Evolutionary conservation across 2,888 invertebrate species (phyloP), one percentile per base, ranked within the genome.

Genomic region (Athalia rosae): DNA sequence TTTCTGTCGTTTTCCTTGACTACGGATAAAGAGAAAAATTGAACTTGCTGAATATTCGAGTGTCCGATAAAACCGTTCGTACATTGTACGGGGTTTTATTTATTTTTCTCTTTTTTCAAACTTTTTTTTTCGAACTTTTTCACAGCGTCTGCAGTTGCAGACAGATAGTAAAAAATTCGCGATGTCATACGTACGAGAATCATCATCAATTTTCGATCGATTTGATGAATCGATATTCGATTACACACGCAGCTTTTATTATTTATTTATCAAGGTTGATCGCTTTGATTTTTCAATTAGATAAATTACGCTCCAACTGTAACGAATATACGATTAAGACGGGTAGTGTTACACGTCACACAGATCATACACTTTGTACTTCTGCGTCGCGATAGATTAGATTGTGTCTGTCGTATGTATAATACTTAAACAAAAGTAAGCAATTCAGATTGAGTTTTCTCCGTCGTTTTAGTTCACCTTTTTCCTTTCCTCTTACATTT

Each of bases 371-470:
- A n/a, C n/a, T n/a, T n/a, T n/a, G n/a, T n/a, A n/a, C n/a, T n/a
- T n/a, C n/a, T n/a, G n/a, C n/a, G n/a, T 58, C 69, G 41, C n/a
- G 28, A 28, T 2, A 71, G 71, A 71, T 71, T 58, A 71, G 71
- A 71, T 71, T 71, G 15, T 71, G 71, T 71, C 56, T 58, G 3
- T 28, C 28, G 28, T 28, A 28, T 0, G 28, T 1, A 9, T 47
- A 71, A 15, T 71, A 71, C 71, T 71, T 43, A 71, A 28, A 28
- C 45, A 13, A 56, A 45, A 56, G 61, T n/a, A 59, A 58, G 58
- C 56, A 71, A 71, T 71, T 43, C 58, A 71, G 45, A 53, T 58
- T 45, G 43, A 3, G 58, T 56, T 45, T 11, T 13, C 50, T 11
- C 8, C 13, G 28, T 69, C 53, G 28, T 28, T 28, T 28, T 28